Evolutionary conservation across 2,113 vertebrate species (phyloP), one percentile per base, ranked within the genome.

Genomic region (Brienomyrus brachyistius): DNA sequence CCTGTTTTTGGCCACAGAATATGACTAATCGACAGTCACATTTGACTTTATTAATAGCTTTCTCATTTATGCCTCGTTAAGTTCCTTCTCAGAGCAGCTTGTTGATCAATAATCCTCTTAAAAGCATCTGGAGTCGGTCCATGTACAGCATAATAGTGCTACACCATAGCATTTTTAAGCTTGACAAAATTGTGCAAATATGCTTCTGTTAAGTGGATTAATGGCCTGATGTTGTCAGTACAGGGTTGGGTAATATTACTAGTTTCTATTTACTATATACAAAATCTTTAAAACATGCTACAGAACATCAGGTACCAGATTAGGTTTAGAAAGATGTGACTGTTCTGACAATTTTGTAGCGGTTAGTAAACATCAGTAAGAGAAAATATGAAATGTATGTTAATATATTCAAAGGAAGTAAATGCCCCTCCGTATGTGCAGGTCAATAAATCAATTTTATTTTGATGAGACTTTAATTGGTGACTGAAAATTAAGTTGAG

Each of bases 121-220:
- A 84, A 23, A 84, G 45, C 23, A 0, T 47, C 45, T 84, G 45
- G 82, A 84, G 74, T 43, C 5, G 17, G 35, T 43, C 74, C 15
- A 7, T 43, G 15, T 80, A 43, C 31, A 3, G 35, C 2, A 1
- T 77, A 5, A 40, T 77, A 77, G 35, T 40, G 70, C 35, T 19
- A 43, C 17, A 19, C 13, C 31, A 43, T 17, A 43, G 31, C 35
- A 17, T 80, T 80, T 43, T 80, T 40, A 80, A 80, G 35, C 15
- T 40, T 35, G 35, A 17, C 74, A 80, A 77, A 80, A 43, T 80
- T 3, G 31, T 80, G 35, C 35, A 43, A 77, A 80, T 80, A 40
- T 40, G 31, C 70, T 77, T 80, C n/a, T 70, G n/a, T 70, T 77
- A 77, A 77, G 74, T 77, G 74, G 74, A 80, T 80, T 80, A 80